A percentile compares a stretch with the other conserved stretches of the same genome.
Conservation (phyloP, 1,140 invertebrate genomes). For the Andrena cerasifolii region DNA sequence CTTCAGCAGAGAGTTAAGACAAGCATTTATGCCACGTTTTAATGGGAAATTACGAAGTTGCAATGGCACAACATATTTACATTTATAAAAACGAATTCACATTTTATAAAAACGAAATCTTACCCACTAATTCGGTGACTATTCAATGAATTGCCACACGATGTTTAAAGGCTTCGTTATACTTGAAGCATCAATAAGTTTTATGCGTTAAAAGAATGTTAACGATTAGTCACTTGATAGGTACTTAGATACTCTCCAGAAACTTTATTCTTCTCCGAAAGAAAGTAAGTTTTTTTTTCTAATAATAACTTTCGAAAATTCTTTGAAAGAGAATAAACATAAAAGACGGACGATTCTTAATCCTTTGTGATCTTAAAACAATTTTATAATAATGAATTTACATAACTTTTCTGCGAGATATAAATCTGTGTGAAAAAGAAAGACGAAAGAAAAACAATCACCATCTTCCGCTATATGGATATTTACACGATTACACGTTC, state of each 20-base stretch:
- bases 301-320: background rate
- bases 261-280: background rate
- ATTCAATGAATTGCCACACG: background rate
- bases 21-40: too few relatives aligned
- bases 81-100: constrained; percentile 4
- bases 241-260: too few relatives aligned
- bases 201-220: constrained; percentile 5
- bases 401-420: constrained; percentile 8
- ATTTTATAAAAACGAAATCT: background rate
- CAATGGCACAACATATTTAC: constrained; percentile 9
- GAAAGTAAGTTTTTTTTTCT: background rate
- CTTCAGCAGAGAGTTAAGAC: too few relatives aligned
- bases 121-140: constrained; percentile 20
- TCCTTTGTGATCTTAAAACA: too few relatives aligned
- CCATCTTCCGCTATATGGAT: constrained; percentile 11
- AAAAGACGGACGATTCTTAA: too few relatives aligned
- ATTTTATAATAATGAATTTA: background rate
- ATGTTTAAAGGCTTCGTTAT: background rate
- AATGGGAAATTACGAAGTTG: background rate
- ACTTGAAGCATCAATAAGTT: background rate
- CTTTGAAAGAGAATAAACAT: too few relatives aligned
- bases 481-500: constrained; percentile 32
- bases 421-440: background rate
- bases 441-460: background rate
- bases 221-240: background rate